These are phyloP conservation scores for Drepana arcuata DNA, from an alignment of 1,140 invertebrate genomes.

Conservation along the genomic window DNA sequence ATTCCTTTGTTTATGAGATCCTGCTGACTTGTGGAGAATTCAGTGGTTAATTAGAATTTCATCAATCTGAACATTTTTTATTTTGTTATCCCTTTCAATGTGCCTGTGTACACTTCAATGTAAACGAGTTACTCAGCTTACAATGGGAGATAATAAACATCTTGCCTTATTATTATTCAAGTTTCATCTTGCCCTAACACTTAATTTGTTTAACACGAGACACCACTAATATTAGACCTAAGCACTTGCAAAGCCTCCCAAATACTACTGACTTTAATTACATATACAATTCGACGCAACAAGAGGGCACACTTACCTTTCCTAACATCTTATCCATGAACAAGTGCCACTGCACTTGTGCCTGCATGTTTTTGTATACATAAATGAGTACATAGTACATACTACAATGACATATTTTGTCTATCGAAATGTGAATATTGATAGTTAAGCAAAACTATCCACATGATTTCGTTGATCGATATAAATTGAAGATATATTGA, in stretches of 20 bases:
- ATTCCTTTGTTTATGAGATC: slow-evolving; percentile 68
- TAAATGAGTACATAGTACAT: too few species aligned
- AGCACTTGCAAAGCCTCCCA: slow-evolving; percentile 19
- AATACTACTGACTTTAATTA: slow-evolving; percentile 11
- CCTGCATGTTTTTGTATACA: too few species aligned
- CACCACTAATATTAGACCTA: background rate
- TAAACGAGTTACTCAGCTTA: slow-evolving; percentile 39
- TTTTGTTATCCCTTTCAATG: slow-evolving; percentile 66
- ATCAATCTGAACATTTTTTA: slow-evolving; percentile 68
- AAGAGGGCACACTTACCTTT: slow-evolving; percentile 38
- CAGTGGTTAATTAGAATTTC: slow-evolving; percentile 69
- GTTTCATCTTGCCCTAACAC: slow-evolving; percentile 42
- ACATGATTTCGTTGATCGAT: too few species aligned
- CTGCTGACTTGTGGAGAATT: slow-evolving; percentile 65
- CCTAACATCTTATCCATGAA: too few species aligned
- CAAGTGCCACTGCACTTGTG: too few species aligned
- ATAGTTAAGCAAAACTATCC: too few species aligned
- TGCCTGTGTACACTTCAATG: slow-evolving; percentile 55
- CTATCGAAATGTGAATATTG: too few species aligned
- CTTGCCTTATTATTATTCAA: slow-evolving; percentile 56
- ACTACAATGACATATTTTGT: too few species aligned
- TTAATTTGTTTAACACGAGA: slow-evolving; percentile 14
- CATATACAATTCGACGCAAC: too few species aligned
- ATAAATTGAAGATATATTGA: too few species aligned
- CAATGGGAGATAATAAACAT: slow-evolving; percentile 62